Evolutionary conservation across 2,888 invertebrate species (phyloP), one percentile per base, ranked within the genome.

Genomic region (Cryptus armator): DNA sequence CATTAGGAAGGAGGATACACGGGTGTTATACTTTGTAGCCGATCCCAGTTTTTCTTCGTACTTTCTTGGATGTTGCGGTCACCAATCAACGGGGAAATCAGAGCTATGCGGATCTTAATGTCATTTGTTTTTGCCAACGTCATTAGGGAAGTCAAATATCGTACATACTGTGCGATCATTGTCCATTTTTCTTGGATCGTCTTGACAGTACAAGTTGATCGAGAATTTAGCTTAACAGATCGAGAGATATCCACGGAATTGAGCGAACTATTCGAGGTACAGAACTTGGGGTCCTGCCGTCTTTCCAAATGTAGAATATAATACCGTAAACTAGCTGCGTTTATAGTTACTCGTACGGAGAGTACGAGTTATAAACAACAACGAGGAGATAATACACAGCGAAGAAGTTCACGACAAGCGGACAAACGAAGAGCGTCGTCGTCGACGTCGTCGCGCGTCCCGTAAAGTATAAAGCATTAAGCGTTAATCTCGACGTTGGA

Each of bases 381-480:
- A 78, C 59, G 32, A 78, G 70, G 67, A 72, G 76, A 76, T 72
- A 86, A 32, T 76, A 70, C 66, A 64, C 67, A 44, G 77, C 32
- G 77, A 76, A 72, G 80, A 76, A 71, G 64, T 74, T 14, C 70
- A 62, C 71, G 86, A 88, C 86, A 86, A 83, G 59, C 70, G 66
- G 53, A 24, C 68, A 59, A 67, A 53, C 66, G 76, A 70, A 70
- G 87, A 87, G 86, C 84, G 81, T 80, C 68, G 80, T 80, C 82
- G 78, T 79, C 56, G 78, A 71, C 51, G 77, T 74, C 62, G 62
- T 56, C 74, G 67, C 76, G 82, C 80, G 90, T 89, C 89, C 87
- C 90, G 91, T 92, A 92, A 93, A 93, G 91, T 92, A 92, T 92
- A 91, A 93, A 93, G 91, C 92, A 92, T 92, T 93, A 93, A 92